Evolutionary conservation across 2,797 vertebrate species (phyloP).

Genomic region (Streptopelia turtur): DNA sequence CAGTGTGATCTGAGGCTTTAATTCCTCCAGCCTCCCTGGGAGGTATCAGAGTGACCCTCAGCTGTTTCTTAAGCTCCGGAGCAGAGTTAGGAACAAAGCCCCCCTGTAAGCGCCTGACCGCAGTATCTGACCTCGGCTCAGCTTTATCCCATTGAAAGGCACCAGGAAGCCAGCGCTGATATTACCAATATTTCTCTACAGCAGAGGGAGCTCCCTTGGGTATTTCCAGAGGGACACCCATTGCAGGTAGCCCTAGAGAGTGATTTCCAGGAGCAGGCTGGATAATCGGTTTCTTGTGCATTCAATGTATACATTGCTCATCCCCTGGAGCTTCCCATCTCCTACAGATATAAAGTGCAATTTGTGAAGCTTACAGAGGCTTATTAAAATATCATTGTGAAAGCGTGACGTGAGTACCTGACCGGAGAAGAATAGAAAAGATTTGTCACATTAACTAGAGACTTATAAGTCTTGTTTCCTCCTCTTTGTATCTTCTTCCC

Average conservation of each 20-base stretch:
- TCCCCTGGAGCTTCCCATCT: slow-evolving; percentile 27
- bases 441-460: not conserved
- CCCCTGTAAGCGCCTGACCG: not conserved
- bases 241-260: not conserved
- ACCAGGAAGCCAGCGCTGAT: rapidly evolving
- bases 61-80: not conserved
- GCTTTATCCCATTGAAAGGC: not conserved
- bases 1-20: not conserved
- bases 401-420: slow-evolving; percentile 13
- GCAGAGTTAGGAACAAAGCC: not conserved
- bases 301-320: not conserved
- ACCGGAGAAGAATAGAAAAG: not conserved
- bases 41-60: not conserved
- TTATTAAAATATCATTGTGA: slow-evolving; percentile 29
- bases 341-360: not conserved
- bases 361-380: slow-evolving; percentile 29
- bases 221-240: not conserved
- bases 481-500: not conserved
- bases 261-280: not conserved
- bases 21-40: not conserved
- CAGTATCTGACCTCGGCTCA: not conserved
- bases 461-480: not conserved
- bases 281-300: not conserved
- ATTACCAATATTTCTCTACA: not conserved
- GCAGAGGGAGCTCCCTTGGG: not conserved